A percentile compares a stretch with the other conserved stretches of the same genome.
Evolutionary conservation across 1,140 invertebrate species (phyloP).

Genomic region (Euura saliciscinereae): DNA sequence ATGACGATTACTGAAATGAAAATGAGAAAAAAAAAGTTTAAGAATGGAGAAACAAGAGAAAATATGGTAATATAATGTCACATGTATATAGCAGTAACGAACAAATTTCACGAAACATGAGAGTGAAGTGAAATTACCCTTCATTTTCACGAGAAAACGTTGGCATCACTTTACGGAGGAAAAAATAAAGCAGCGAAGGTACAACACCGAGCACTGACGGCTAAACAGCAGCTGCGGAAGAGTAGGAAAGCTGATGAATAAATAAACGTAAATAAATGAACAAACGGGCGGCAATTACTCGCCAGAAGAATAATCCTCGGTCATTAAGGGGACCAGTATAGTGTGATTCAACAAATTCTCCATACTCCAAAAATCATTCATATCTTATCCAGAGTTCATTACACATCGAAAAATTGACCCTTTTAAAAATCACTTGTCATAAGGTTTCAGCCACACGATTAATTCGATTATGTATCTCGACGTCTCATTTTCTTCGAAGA

Average conservation of each 20-base stretch:
- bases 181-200: not conserved
- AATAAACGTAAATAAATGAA: not conserved
- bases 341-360: no score
- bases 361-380: no score
- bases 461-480: no score
- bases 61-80: not conserved
- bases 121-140: constrained; percentile 2
- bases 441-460: no score
- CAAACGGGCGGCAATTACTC: not conserved
- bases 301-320: not conserved
- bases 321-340: not conserved
- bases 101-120: not conserved
- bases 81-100: not conserved
- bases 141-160: not conserved
- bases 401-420: no score
- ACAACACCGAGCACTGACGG: not conserved
- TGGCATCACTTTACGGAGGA: not conserved
- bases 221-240: not conserved
- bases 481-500: no score
- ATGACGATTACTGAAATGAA: no score
- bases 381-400: no score
- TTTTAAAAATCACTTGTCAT: no score
- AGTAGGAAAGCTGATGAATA: not conserved
- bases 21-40: no score
- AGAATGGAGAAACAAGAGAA: no score